Conservation (phyloP, 1,140 invertebrate species). For the Dendroctonus valens region DNA sequence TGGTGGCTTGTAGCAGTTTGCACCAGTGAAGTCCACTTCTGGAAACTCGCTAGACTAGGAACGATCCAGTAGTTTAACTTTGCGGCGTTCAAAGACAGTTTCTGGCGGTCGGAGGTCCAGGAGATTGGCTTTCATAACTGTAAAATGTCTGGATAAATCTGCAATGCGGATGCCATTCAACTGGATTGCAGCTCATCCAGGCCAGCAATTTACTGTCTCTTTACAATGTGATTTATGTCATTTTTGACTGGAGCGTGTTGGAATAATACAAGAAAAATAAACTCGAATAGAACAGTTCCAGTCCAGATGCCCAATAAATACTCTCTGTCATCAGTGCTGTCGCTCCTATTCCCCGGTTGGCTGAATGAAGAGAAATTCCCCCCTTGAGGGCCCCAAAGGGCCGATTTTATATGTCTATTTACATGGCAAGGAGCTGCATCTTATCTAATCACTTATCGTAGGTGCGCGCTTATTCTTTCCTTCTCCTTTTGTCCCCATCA, state of each 20-base stretch:
- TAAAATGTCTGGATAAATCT: too few species aligned
- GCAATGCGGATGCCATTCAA: too few species aligned
- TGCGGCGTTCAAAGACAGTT: too few species aligned
- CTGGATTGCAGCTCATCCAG: too few species aligned
- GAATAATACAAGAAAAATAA: background rate
- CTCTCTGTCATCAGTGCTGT: background rate
- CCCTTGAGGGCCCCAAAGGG: background rate
- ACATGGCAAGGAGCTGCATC: slow-evolving; percentile 10
- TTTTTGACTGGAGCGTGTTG: background rate
- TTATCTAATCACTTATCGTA: slow-evolving; percentile 26
- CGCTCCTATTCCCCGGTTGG: background rate
- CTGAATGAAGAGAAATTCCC: background rate
- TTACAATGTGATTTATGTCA: background rate
- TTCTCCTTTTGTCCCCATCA: slow-evolving; percentile 15
- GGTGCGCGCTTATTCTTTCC: slow-evolving; percentile 20
- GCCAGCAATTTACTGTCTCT: too few species aligned
- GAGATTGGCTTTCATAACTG: too few species aligned
- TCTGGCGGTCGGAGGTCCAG: too few species aligned
- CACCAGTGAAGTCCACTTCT: too few species aligned
- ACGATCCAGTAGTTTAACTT: too few species aligned
- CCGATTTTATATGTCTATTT: slow-evolving; percentile 8
- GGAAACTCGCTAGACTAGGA: too few species aligned
- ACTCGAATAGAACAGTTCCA: background rate
- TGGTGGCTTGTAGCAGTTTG: too few species aligned
- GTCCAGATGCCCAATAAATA: background rate